A percentile compares a stretch with the other conserved stretches of the same genome.
Conservation (phyloP, 2,113 vertebrate species). For the Helogale parvula region DNA sequence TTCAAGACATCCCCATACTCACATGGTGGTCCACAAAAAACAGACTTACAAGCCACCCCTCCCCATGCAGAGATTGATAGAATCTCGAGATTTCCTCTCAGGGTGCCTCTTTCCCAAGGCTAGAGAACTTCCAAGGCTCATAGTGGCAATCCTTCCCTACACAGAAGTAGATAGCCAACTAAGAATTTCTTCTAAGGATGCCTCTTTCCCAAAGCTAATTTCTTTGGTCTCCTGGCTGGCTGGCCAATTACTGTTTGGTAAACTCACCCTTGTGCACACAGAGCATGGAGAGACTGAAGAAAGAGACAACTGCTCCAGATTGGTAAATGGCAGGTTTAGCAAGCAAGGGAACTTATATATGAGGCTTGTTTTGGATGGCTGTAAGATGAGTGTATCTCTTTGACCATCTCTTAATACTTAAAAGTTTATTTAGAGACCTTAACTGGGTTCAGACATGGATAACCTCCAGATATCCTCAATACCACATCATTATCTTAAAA, state of each 20-base stretch:
- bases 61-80: neutral
- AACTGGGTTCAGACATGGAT: neutral
- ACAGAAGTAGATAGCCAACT: neutral
- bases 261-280: neutral
- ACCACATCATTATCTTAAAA: neutral
- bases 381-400: neutral
- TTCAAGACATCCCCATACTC: neutral
- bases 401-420: neutral
- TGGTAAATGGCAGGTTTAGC: neutral
- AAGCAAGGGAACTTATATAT: neutral
- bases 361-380: neutral
- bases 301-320: neutral
- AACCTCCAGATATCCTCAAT: neutral
- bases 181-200: neutral
- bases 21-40: neutral
- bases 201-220: neutral
- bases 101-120: neutral
- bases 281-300: neutral
- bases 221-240: neutral
- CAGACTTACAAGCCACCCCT: neutral
- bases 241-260: neutral
- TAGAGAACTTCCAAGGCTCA: neutral
- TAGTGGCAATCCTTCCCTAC: neutral
- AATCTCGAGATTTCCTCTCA: neutral
- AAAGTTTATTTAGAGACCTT: neutral